Base-by-base conservation (phyloP, 2,888 invertebrate species). In the Drosophila cracens region DNA sequence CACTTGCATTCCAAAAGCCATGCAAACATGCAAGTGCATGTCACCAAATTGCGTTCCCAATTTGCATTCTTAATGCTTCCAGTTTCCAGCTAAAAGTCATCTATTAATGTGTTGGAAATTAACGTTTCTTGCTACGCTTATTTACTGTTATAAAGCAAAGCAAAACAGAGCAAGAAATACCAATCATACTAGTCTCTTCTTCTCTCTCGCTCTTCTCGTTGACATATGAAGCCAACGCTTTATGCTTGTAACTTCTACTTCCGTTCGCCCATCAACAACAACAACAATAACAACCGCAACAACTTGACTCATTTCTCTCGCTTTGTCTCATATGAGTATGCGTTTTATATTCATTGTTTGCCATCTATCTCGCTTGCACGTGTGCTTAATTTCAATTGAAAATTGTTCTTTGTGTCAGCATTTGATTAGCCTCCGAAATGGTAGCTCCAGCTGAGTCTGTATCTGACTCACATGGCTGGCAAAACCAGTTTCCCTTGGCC, bases 401-500 rank as follows among this genome's bases (percentile, higher is more conserved):
- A 78, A 76, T 66, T 58, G 78, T 83, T 83, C 68, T 83, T 83
- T 78, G 76, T 86, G 84, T 57, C 70, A 76, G 69, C 67, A 63
- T 83, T 83, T 86, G 83, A 88, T 89, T 87, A 80, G 75, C 75
- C 52, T 36, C 34, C 56, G 58, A 27, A 52, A 66, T 54, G 51
- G 13, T 27, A 36, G 60, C 29, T 57, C 53, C 65, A 76, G 71
- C 76, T 68, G 76, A 58, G 27, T 21, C 46, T 46, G 21, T 25
- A 16, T 25, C 25, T 88, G 83, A 88, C 70, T 88, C 89, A 86
- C 56, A 53, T 71, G 70, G 68, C 68, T 66, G 67, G 75, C 54
- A 40, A 74, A 84, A 88, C 89, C 83, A 81, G 89, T 84, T 86
- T 65, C 65, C 66, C 63, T 70, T 68, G 74, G 65, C 27, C 18